These are phyloP conservation scores for Stratiolaelaps scimitus DNA, from an alignment of 1,140 invertebrate genomes.

Conservation along the genomic window DNA sequence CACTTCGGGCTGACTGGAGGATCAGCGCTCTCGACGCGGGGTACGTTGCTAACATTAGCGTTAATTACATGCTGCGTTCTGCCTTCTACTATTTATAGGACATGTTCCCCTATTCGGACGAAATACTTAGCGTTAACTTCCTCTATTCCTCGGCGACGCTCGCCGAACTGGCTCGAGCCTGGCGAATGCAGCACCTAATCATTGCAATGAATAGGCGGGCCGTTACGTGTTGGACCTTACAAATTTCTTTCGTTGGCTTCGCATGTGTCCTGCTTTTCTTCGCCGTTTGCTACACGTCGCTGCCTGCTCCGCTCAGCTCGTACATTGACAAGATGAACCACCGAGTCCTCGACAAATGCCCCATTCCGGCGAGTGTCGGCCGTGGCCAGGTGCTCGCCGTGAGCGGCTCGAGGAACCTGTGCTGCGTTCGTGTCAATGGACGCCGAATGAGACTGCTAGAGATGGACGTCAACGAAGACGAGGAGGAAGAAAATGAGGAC, in stretches of 20 bases:
- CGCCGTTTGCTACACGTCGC: background rate
- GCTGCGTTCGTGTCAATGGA: slow-evolving; percentile 4
- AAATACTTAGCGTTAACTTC: no score
- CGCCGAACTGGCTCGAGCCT: no score
- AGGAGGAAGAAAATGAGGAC: slow-evolving; percentile 15
- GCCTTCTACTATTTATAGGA: no score
- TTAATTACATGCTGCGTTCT: no score
- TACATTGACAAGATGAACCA: slow-evolving; percentile 26
- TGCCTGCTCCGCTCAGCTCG: background rate
- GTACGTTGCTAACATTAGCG: background rate
- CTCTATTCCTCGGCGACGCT: no score
- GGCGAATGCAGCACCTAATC: no score
- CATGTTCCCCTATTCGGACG: no score
- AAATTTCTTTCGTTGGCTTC: background rate
- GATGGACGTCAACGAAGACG: slow-evolving; percentile 27
- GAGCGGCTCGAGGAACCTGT: slow-evolving; percentile 7
- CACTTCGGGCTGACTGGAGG: background rate
- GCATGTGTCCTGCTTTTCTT: background rate
- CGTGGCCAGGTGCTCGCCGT: slow-evolving; percentile 3
- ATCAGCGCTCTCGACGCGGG: slow-evolving; percentile 4
- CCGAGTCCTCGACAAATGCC: slow-evolving; percentile 3
- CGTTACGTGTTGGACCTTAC: no score
- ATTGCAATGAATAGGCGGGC: no score
- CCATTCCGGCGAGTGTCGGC: no score
- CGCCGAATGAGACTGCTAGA: slow-evolving; percentile 5